Evolutionary conservation across 2,113 vertebrate genomes (phyloP), one percentile per base, ranked within the genome.

Genomic region (Castor canadensis): DNA sequence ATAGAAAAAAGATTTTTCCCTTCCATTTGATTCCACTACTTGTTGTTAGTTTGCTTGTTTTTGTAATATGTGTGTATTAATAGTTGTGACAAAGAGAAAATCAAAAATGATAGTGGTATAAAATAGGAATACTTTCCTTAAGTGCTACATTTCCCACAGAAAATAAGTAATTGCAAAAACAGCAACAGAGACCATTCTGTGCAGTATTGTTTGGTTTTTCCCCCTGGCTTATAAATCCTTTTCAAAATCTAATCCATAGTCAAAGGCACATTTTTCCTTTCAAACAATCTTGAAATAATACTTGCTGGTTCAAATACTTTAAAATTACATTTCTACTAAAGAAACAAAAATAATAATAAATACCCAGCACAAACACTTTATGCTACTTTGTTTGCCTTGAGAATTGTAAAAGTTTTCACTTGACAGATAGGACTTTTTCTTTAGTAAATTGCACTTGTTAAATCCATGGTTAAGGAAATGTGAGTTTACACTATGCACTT

Each of bases 91-190:
- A 92, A 97, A 95, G 22, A 62, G 45, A 52, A 54, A 16, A 28
- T 30, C 11, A 15, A 84, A 97, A 83, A 47, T 40, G 24, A 76
- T 52, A 79, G 22, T 26, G 64, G 22, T 17, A 93, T 62, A 66
- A 79, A 92, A 81, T 56, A 20, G 30, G n/a, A 90, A 71, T 24
- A 69, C 90, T 94, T 95, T 92, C n/a, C 67, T 94, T 90, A 72
- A 96, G 86, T 91, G 67, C 32, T 89, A 64, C 6, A 93, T 91
- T 89, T 91, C 69, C 62, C 40, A 93, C 20, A 40, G 47, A 83
- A 81, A 91, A 89, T 45, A 88, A 96, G 20, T 85, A 95, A 92
- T 90, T 86, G 8, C 22, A 30, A 81, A 95, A 95, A 67, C 15
- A 92, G n/a, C 16, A 56, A 9, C 40, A 35, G 85, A 95, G 24